Conservation (phyloP, 2,797 vertebrate species). For the Rhinophrynus dorsalis region DNA sequence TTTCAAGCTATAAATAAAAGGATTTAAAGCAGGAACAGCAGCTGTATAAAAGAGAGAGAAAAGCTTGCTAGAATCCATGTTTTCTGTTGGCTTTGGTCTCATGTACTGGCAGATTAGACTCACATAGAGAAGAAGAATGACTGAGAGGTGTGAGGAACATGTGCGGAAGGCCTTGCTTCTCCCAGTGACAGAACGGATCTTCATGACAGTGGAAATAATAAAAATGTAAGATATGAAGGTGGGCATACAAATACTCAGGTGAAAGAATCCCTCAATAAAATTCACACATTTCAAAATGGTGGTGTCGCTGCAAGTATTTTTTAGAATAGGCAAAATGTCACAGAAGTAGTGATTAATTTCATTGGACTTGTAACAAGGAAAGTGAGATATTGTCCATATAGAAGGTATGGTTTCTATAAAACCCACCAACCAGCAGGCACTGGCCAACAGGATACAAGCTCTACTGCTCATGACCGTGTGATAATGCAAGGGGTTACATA, state of each 20-base stretch:
- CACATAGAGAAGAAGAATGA: slow-evolving; percentile 22
- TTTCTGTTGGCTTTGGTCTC: slow-evolving; percentile 22
- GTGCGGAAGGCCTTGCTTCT: slow-evolving; percentile 36
- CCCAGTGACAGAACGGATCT: slow-evolving; percentile 8
- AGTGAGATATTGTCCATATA: slow-evolving; percentile 5
- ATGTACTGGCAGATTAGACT: slow-evolving; percentile 35
- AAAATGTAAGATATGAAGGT: slow-evolving; percentile 35
- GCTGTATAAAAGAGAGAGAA: slow-evolving; percentile 35
- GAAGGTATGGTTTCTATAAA: slow-evolving; percentile 23
- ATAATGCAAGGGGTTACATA: slow-evolving; percentile 50
- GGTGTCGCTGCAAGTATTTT: slow-evolving; percentile 37
- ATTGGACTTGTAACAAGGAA: slow-evolving; percentile 35
- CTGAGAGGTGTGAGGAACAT: slow-evolving; percentile 43
- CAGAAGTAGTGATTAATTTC: slow-evolving; percentile 44
- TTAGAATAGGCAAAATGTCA: slow-evolving; percentile 41
- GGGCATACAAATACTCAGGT: slow-evolving; percentile 16
- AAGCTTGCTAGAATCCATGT: slow-evolving; percentile 27
- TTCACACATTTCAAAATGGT: slow-evolving; percentile 3
- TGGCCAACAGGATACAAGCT: slow-evolving; percentile 44
- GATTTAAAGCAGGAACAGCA: slow-evolving; percentile 11
- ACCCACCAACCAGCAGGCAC: slow-evolving; percentile 12
- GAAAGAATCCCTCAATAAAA: slow-evolving; percentile 9
- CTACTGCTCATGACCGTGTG: slow-evolving; percentile 46
- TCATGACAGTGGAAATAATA: slow-evolving; percentile 35
- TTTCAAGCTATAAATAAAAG: no score